Evolutionary conservation across 2,113 vertebrate species (phyloP), one percentile per base, ranked within the genome.

Genomic region (Morphnarchus princeps): DNA sequence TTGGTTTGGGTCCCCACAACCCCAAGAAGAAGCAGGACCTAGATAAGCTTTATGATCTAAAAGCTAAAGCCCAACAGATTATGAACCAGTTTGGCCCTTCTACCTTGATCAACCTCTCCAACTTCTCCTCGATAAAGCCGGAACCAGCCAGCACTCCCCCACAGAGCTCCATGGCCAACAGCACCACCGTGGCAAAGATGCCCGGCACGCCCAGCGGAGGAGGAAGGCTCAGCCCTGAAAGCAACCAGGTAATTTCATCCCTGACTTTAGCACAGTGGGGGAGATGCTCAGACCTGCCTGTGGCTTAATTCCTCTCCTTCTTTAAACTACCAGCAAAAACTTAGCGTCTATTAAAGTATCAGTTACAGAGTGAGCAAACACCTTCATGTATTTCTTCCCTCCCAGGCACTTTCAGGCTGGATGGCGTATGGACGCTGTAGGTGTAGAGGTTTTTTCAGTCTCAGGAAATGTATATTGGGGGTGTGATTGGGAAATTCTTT

Each of bases 141-240:
- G 98, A 98, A 82, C 98, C 98, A 62, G 97, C 98, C 77, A 98
- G 97, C 89, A 98, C 98, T 12, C 98, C 98, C 26, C 97, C 98
- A 1, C 97, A 98, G 90, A 98, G 98, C 97, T 98, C 98, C 97
- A 99, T 99, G 99, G 99, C 99, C 70, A 99, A 99, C 96, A 99
- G 98, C 97, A 99, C 98, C 38, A 72, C 98, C 0, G 98, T 99
- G 92, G 97, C 98, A 5, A 98, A 98, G 96, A 98, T 98, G 90
- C 98, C 98, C 6, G 98, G 98, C 71, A 97, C 98, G 1, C 98
- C 98, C 58, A 95, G 98, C 3, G 88, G 98, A 95, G 96, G 99
- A 97, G 98, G 98, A 32, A 98, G 99, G 76, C 98, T 98, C 79
- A 99, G 99, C 95, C 99, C 99, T 36, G 99, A 99, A 78, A 99